phyloP scores from a whole-genome alignment of 2,888 invertebrate species.

The Thelaira solivaga region DNA sequence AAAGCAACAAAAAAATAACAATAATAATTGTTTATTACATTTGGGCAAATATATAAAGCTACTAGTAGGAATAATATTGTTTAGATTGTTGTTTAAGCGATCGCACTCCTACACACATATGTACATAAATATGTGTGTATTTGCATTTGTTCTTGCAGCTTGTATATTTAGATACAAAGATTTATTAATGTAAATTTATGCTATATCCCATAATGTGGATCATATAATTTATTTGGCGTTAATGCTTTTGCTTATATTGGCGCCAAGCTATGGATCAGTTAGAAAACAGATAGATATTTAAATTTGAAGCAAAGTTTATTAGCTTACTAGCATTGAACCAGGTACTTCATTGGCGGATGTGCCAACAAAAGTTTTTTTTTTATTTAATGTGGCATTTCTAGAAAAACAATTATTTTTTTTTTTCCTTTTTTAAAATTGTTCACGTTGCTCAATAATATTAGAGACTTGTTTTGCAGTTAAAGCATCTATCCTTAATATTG shows the following conservation, averaged over 20 bases:
- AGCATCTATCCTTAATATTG: no score
- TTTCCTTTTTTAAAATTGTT: no score
- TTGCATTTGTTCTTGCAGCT: constrained; percentile 13
- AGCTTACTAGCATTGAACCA: no score
- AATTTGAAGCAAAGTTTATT: not conserved
- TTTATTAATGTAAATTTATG: constrained; percentile 35
- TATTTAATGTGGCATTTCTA: no score
- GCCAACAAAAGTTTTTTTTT: no score
- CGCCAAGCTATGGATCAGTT: constrained; percentile 20
- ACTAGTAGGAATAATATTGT: constrained; percentile 19
- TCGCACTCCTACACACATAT: no score
- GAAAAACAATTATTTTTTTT: no score
- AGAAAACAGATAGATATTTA: not conserved
- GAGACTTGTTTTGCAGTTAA: no score
- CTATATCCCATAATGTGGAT: not conserved
- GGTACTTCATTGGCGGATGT: no score
- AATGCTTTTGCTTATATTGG: constrained; percentile 23
- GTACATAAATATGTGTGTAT: constrained; percentile 49
- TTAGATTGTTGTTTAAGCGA: constrained; percentile 38
- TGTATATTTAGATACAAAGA: constrained; percentile 9
- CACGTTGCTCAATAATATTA: no score
- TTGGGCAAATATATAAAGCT: not conserved
- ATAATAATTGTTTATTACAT: no score
- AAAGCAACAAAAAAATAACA: constrained; percentile 15
- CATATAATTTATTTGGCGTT: constrained; percentile 20